Base-by-base conservation (phyloP, 1,140 invertebrate species). In the Drosophila melanogaster region DNA sequence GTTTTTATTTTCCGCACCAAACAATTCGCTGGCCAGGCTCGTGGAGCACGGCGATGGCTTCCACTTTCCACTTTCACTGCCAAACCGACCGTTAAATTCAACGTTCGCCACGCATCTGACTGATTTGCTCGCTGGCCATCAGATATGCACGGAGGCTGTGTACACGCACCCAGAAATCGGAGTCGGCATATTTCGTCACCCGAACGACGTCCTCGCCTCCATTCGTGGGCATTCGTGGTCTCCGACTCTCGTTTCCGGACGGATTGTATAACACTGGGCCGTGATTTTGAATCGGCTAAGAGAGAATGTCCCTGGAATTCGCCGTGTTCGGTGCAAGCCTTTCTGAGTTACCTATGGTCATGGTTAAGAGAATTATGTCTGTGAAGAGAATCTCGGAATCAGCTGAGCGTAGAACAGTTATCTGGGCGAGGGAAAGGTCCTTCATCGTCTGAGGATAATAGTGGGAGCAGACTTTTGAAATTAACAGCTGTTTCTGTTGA, bases 61-160 rank as follows among this genome's bases (percentile, higher is more conserved):
- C 65, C 66, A 59, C 59, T 66, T 66, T 66, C 59, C 74, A 86
- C 85, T 85, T 86, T 90, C 85, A 90, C 81, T 81, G 78, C 51
- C 86, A 90, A 81, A 65, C 87, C 89, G 89, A 90, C 89, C 89
- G 84, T 91, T 89, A 90, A 91, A 85, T 89, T 77, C 89, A 91
- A 90, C 89, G 89, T 91, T 89, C 89, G 78, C 77, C 75, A 91
- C 84, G 84, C 89, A 91, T 90, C 89, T 90, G 90, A 90, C 89
- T 66, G 72, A 89, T 72, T 90, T 73, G 84, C 62, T 76, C 61
- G 55, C 51, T 51, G 58, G 73, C 60, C 73, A 77, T 75, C 74
- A 72, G 75, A 89, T 85, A 89, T 79, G 77, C 89, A 58, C 59
- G 67, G 79, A 84, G 79, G 79, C 84, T 89, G 76, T 70, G 44